Evolutionary conservation across 64 coral and sea anemone genomes (phyloP), one percentile per base, ranked within the genome.

Genomic region (Hydrozoanthus tunicans): DNA sequence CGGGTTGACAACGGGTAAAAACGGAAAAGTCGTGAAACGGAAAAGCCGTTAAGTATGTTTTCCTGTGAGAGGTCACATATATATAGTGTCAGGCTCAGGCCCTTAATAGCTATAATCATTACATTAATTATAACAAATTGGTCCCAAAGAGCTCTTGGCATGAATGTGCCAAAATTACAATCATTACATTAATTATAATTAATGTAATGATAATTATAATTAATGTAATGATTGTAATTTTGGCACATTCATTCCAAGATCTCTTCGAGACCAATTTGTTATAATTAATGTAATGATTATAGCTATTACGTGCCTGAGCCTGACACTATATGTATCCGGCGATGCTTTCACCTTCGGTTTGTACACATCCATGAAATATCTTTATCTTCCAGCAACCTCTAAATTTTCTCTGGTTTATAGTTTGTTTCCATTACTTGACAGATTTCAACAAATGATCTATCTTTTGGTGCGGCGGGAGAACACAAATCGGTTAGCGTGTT

Each of bases 161-260:
- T 9, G 26, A 86, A 86, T 86, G 64, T 86, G 15, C 82, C 82
- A 86, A 86, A 86, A 86, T 73, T 73, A 27, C 70, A 73, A 73
- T 32, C 70, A 43, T 20, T 73, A 20, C 20, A 20, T 20, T 20
- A 20, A 20, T 20, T 20, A 20, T 20, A 20, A 20, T 20, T 20
- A 20, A 20, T 20, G 20, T 20, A 20, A 20, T 20, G 20, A 20
- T 20, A 20, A 20, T 20, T 20, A 20, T 20, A 20, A 20, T 20
- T 20, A 20, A 20, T 20, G 20, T 20, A 73, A 20, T 43, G 70
- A 32, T 73, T 73, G 70, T 27, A 73, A 73, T 86, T 86, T 86
- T 86, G 82, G 82, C 15, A 86, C 64, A 86, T 86, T 86, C 26
- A 9, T 86, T 20, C 61, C 63, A 23, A 66, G 82, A 53, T 64